Evolutionary conservation across 2,797 vertebrate species (phyloP).

Genomic region (Clarias pachynema): DNA sequence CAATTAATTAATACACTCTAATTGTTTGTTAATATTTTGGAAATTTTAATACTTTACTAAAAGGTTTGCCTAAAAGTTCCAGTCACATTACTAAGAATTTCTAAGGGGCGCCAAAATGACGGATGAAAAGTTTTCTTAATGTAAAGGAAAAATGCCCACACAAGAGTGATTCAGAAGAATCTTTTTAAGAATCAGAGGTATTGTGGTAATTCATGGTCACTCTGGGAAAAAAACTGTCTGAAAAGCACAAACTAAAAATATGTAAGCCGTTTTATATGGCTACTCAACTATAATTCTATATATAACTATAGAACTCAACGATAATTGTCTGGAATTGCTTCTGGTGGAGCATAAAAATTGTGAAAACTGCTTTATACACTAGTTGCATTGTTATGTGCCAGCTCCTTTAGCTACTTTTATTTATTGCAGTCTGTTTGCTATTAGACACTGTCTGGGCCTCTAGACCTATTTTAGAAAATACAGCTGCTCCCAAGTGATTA

Average conservation of each 20-base stretch:
- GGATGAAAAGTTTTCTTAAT: background rate
- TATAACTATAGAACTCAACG: background rate
- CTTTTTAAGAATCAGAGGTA: conserved; percentile 13
- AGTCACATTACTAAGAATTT: background rate
- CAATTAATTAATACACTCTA: too few species aligned
- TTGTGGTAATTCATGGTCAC: background rate
- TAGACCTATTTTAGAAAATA: conserved; percentile 51
- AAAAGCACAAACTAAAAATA: background rate
- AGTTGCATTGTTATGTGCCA: conserved; percentile 47
- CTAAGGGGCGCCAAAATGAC: background rate
- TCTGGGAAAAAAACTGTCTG: background rate
- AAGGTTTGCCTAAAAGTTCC: background rate
- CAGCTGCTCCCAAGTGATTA: conserved; percentile 68
- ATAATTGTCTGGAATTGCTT: conserved; percentile 27
- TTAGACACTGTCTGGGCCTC: conserved; percentile 61
- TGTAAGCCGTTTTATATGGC: background rate
- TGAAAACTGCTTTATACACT: conserved; percentile 43
- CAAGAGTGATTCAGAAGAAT: conserved; percentile 25
- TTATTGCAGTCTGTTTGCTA: conserved; percentile 65
- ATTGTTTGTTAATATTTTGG: background rate
- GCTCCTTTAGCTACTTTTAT: conserved; percentile 61
- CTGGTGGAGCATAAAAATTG: conserved; percentile 24
- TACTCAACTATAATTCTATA: conserved; percentile 9
- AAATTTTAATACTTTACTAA: background rate
- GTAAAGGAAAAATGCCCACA: background rate